Evolutionary conservation across 2,113 vertebrate genomes (phyloP), one percentile per base, ranked within the genome.

Genomic region (Hippocampus barbouri): DNA sequence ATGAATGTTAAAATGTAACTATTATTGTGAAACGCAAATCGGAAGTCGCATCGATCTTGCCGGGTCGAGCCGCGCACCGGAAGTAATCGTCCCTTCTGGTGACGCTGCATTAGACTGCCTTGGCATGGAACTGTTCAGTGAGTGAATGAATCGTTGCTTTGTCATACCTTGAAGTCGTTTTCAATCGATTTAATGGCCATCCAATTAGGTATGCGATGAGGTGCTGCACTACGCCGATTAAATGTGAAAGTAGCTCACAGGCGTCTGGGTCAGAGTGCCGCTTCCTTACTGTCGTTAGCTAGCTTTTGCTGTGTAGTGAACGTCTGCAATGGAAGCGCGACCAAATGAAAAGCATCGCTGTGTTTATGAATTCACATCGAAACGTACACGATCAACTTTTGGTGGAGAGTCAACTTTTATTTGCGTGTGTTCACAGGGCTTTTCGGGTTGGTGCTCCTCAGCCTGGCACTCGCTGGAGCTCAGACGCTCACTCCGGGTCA

Each of bases 401-500:
- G 57, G 59, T 54, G 2, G 20, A 1, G 11, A 23, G 12, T 60
- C 45, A 72, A 27, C 20, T 5, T 18, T 23, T 62, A 1, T 59
- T 18, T 56, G 0, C 41, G 0, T 77, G 40, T 68, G 34, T 76
- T 66, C 59, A 10, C 86, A 96, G 95, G 92, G 81, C 83, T 91
- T 79, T 74, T 91, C 70, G 83, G 82, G 53, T 76, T 90, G 70
- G 73, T 95, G 75, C 64, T 94, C 70, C 82, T 94, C 78, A 79
- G 86, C 45, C 75, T 95, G 78, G 76, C 91, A 80, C 83, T 92
- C 0, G 30, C 68, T 21, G 75, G 83, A 72, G 87, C 83, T 68
- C 92, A 83, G 72, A 93, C 94, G 34, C 87, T 97, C 78, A 94
- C 92, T 4, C 95, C 95, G 41, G 92, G 91, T 30, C 95, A 99